Percentiles rank a stretch among this genome's conserved stretches.
Evolutionary conservation across 1,140 invertebrate species (phyloP).

Genomic region (Heliconius congener): DNA sequence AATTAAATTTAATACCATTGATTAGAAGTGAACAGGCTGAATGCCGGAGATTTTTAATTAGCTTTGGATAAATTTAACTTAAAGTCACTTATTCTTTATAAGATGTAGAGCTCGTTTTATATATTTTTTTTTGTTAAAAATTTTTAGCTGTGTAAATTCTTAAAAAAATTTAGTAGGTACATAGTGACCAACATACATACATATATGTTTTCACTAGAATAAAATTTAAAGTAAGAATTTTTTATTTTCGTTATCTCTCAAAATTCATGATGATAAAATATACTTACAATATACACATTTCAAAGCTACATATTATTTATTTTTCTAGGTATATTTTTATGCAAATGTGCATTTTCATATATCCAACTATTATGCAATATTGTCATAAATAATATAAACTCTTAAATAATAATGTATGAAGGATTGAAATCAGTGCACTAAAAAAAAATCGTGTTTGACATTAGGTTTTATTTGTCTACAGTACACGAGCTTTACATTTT

Average conservation of each 20-base stretch:
- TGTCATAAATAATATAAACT: not conserved
- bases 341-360: not conserved
- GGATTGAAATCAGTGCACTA: not conserved
- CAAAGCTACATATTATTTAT: not conserved
- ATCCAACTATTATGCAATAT: not conserved
- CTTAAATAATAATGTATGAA: not conserved
- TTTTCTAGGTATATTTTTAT: not conserved
- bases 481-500: no score
- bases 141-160: no score
- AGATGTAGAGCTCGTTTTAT: not conserved
- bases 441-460: not conserved
- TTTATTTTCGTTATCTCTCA: no score
- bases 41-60: not conserved
- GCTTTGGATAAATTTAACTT: slow-evolving; percentile 7
- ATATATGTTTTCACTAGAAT: no score
- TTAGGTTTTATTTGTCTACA: no score
- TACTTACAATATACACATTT: no score
- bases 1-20: slow-evolving; percentile 6
- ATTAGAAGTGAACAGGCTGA: slow-evolving; percentile 1
- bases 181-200: no score
- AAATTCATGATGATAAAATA: no score
- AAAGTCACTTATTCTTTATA: not conserved
- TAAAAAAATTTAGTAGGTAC: no score
- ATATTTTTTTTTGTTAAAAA: no score
- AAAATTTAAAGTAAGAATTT: no score